These are phyloP conservation scores for Hyposoter didymator DNA, from an alignment of 2,888 invertebrate genomes.

Conservation along the genomic window DNA sequence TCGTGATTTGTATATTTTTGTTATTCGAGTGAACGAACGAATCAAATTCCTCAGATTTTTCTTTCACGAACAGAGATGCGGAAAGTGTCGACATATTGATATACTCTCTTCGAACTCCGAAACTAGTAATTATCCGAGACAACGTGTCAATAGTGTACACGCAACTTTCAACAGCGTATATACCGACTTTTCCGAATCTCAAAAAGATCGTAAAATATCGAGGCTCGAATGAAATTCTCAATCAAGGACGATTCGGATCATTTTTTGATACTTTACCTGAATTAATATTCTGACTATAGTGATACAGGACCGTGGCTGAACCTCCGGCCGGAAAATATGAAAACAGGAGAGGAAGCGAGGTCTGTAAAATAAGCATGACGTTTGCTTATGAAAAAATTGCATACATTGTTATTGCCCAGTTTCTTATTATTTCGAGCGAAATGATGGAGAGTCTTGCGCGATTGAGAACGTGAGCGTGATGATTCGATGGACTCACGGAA, in stretches of 20 bases:
- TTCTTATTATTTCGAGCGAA: background rate
- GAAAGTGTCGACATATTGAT: background rate
- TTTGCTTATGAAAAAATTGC: background rate
- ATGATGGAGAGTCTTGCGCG: background rate
- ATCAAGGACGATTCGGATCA: background rate
- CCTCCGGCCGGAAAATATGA: slow-evolving; percentile 64
- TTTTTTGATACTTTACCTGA: slow-evolving; percentile 35
- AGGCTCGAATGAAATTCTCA: background rate
- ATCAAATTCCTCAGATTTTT: background rate
- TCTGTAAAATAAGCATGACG: slow-evolving; percentile 44
- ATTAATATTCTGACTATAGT: slow-evolving; percentile 59
- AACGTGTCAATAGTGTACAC: background rate
- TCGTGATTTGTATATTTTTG: background rate
- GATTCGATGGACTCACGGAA: slow-evolving; percentile 43
- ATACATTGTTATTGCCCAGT: background rate
- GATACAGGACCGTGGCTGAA: slow-evolving; percentile 49
- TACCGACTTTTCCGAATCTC: background rate
- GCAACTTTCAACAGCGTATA: background rate
- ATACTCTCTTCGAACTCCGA: background rate
- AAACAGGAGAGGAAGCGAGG: slow-evolving; percentile 50
- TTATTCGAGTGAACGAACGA: background rate
- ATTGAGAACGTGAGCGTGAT: too few relatives aligned
- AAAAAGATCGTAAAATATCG: background rate
- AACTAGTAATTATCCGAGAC: background rate
- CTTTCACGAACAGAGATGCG: background rate